Evolutionary conservation across 2,113 vertebrate species (phyloP).

Genomic region (Sturnus vulgaris): DNA sequence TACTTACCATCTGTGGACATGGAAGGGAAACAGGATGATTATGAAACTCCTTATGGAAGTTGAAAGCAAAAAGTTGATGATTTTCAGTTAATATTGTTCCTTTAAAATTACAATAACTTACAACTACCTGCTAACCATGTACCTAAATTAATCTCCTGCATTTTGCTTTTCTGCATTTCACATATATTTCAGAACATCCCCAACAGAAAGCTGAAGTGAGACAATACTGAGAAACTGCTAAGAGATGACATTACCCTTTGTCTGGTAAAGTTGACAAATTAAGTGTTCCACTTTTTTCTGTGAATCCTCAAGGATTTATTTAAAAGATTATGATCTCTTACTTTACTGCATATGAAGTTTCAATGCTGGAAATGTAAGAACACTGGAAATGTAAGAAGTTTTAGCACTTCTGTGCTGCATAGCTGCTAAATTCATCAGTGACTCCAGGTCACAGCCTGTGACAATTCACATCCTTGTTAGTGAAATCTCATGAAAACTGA

Average conservation of each 20-base stretch:
- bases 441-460: background rate
- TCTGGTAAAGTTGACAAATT: background rate
- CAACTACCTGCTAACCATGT: background rate
- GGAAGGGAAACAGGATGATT: background rate
- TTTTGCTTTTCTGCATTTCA: background rate
- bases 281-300: background rate
- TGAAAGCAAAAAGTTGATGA: background rate
- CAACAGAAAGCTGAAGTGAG: background rate
- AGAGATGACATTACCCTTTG: background rate
- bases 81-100: background rate
- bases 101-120: background rate
- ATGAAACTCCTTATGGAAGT: background rate
- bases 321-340: background rate
- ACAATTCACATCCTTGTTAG: background rate
- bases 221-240: background rate
- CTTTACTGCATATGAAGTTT: background rate
- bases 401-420: background rate
- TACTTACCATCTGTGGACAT: background rate
- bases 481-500: background rate
- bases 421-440: background rate
- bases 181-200: background rate
- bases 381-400: background rate
- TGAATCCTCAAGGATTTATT: background rate
- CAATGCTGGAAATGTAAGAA: background rate
- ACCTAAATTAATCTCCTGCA: background rate